Base-by-base conservation (phyloP, 2,888 invertebrate species). In the Anarsia innoxiella region DNA sequence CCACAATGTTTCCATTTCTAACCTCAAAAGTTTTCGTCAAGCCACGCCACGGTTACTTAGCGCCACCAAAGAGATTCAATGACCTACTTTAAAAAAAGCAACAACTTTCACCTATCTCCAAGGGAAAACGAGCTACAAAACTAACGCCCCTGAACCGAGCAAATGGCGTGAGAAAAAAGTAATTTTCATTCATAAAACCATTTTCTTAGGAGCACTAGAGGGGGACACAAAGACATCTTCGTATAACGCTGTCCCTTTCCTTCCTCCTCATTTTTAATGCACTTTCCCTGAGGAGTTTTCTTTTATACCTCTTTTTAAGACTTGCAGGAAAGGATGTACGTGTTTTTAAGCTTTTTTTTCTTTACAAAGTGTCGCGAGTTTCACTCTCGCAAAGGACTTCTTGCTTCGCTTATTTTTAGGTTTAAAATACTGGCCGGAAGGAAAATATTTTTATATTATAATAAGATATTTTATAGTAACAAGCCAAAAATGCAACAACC, bases 131-230 rank as follows among this genome's bases (percentile, higher is more conserved):
- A 63, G 51, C 56, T 53, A 62, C 59, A 66, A 69, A 71, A 68
- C 68, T 66, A 67, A 69, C 68, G 70, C 57, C 68, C 67, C 65
- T 67, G 70, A 75, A 77, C 70, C 63, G 60, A 52, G 72, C 67
- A 77, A 77, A 77, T 74, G 72, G 71, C 57, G 74, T 67, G 74
- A 72, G 72, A 77, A 79, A 78, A 75, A 78, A 77, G 79, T 73
- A 74, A 80, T 79, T 76, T 76, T 75, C 79, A 79, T 82, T 80
- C 79, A 79, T 76, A 80, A 78, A 76, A 67, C 68, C 73, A 77
- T 79, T 78, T 78, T 76, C 77, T 78, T 73, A 72, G 70, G 56
- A 66, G 61, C 60, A 51, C 49, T 47, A 50, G 61, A 69, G 39
- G 48, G 56, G 49, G 68, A 70, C 37, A 51, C 49, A 48, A 44